phyloP scores from a whole-genome alignment of 2,113 vertebrate species.

The Melanerpes aurifrons region DNA sequence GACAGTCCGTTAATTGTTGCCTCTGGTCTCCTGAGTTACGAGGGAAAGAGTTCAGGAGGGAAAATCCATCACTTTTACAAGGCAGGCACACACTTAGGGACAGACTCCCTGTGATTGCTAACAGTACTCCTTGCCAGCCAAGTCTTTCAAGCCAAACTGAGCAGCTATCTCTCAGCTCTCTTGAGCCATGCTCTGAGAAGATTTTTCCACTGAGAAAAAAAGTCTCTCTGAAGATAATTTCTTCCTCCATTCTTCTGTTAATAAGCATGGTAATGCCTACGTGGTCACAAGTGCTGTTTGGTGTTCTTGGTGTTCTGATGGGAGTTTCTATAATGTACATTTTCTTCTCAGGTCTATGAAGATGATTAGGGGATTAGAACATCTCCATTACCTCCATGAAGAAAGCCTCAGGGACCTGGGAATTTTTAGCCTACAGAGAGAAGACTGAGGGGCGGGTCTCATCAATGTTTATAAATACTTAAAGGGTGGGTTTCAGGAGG shows the following conservation, averaged over 20 bases:
- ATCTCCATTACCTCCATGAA: too few relatives aligned
- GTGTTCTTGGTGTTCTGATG: not conserved
- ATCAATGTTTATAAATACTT: too few relatives aligned
- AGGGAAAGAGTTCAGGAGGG: not conserved
- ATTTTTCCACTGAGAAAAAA: not conserved
- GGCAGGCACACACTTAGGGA: not conserved
- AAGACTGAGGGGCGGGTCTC: too few relatives aligned
- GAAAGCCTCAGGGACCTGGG: too few relatives aligned
- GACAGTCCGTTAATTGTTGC: constrained; percentile 34
- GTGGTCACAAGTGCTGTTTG: not conserved
- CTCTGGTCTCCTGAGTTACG: not conserved
- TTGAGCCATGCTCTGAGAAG: rapidly evolving
- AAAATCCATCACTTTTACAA: constrained; percentile 39
- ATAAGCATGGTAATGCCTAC: not conserved
- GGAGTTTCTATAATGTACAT: rapidly evolving
- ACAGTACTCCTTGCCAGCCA: not conserved
- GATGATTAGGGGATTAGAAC: too few relatives aligned
- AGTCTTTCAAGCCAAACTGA: not conserved
- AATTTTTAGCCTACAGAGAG: too few relatives aligned
- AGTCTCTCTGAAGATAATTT: not conserved
- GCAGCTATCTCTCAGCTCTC: not conserved
- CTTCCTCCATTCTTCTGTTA: not conserved
- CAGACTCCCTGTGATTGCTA: not conserved
- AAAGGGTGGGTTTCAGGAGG: too few relatives aligned
- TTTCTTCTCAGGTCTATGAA: not conserved